Percentiles rank a stretch among this genome's conserved stretches.
Conservation (phyloP, 64 coral and sea anemone genomes). For the Dendrophyllia cribrosa region DNA sequence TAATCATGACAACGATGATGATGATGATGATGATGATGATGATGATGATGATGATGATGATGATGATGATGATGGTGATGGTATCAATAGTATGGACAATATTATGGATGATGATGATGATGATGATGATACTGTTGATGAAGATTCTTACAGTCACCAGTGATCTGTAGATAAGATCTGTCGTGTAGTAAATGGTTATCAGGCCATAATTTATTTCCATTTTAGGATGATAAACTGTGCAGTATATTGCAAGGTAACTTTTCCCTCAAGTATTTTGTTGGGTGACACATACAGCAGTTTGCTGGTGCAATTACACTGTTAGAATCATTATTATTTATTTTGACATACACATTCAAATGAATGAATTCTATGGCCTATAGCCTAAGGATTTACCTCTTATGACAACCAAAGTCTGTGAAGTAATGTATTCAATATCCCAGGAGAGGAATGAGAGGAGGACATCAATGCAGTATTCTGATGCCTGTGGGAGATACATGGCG, state of each 20-base stretch:
- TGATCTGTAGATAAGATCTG: too few species aligned
- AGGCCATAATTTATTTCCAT: too few species aligned
- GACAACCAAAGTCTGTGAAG: constrained; percentile 82
- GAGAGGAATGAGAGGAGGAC: constrained; percentile 88
- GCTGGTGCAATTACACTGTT: too few species aligned
- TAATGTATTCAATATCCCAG: constrained; percentile 81
- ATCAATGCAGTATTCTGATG: constrained; percentile 94
- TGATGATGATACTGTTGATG: constrained; percentile 2
- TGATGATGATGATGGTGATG: background rate
- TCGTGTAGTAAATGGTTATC: too few species aligned
- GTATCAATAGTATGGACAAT: background rate
- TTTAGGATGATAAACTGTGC: too few species aligned
- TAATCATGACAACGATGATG: background rate
- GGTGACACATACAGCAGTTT: too few species aligned
- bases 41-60: background rate
- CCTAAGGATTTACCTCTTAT: constrained; percentile 66
- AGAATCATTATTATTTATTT: too few species aligned
- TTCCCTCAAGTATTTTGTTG: too few species aligned
- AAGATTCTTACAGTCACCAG: too few species aligned
- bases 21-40: background rate
- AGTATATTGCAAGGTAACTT: too few species aligned
- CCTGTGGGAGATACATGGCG: constrained; percentile 70
- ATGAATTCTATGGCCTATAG: background rate
- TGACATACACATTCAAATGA: background rate
- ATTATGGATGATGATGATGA: background rate